Evolutionary conservation across 2,888 invertebrate genomes (phyloP), one percentile per base, ranked within the genome.

Genomic region (Melieria picta): DNA sequence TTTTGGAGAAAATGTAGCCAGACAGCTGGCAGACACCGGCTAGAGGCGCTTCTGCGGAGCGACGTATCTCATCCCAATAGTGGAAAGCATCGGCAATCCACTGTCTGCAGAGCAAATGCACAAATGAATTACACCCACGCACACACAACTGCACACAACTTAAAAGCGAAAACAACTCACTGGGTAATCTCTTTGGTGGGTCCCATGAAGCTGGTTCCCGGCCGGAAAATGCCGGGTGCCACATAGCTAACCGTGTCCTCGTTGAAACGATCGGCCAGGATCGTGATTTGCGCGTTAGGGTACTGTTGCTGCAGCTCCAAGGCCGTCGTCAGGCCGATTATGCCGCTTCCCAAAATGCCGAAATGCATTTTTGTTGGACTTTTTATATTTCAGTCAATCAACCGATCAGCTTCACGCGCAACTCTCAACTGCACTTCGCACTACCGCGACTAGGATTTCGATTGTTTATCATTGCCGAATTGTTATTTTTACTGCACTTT

Each of bases 211-310:
- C 91, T 91, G 0, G 91, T 89, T 7, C 93, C 92, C 0, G 96
- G 94, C 64, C 95, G 88, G 83, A 96, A 96, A 48, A 97, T 89
- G 4, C 97, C 97, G 0, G 96, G 96, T 0, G 97, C 97, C 0
- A 95, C 94, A 84, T 90, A 89, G 84, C 96, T 96, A 0, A 93
- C 92, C 0, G 95, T 96, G 11, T 95, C 91, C 65, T 89, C 87
- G 76, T 90, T 88, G 81, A 94, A 96, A 77, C 90, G 90, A 71
- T 95, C 93, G 0, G 97, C 94, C 42, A 96, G 86, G 6, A 97
- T 86, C 0, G 92, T 91, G 10, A 97, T 87, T 57, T 89, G 83
- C 0, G 90, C 90, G 76, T 91, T 89, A 58, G 91, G 91, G 74
- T 93, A 88, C 75, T 90, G 88, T 57, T 91, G 88, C 83, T 94